Percentiles rank a stretch among this genome's conserved stretches.
phyloP scores from a whole-genome alignment of 2,888 invertebrate genomes.

The Coecobrya sp. region DNA sequence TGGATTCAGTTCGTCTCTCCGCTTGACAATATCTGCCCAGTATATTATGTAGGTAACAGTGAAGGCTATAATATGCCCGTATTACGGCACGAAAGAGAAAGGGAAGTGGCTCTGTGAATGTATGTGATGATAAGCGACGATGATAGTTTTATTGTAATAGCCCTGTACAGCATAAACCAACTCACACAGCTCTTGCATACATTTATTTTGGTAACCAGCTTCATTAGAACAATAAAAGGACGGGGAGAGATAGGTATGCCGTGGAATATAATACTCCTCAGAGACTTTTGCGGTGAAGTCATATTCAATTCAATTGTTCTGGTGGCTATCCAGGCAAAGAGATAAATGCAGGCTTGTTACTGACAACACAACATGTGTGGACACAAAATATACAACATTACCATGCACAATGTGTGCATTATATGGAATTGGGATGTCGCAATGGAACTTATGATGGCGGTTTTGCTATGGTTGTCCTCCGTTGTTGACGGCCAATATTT shows the following conservation, averaged over 20 bases:
- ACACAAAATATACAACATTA: conserved; percentile 3
- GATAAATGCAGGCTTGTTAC: conserved; percentile 33
- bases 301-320: conserved; percentile 64
- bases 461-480: conserved; percentile 27
- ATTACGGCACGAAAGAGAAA: not conserved
- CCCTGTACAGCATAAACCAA: conserved; percentile 30
- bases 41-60: not conserved
- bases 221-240: conserved; percentile 51
- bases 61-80: not conserved
- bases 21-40: conserved; percentile 12
- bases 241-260: not conserved
- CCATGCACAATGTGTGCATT: conserved; percentile 6
- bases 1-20: conserved; percentile 10
- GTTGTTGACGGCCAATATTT: conserved; percentile 44
- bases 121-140: conserved; percentile 41
- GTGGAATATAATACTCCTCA: conserved; percentile 56
- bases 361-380: conserved; percentile 40
- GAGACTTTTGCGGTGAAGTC: conserved; percentile 53
- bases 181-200: conserved; percentile 38
- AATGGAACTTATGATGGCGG: not conserved
- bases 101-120: conserved; percentile 19
- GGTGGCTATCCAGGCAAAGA: conserved; percentile 42
- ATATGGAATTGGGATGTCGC: not conserved
- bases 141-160: conserved; percentile 58
- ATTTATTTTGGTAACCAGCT: conserved; percentile 46